Evolutionary conservation across 2,888 invertebrate species (phyloP), one percentile per base, ranked within the genome.

Genomic region (Cacoxenus indagator): DNA sequence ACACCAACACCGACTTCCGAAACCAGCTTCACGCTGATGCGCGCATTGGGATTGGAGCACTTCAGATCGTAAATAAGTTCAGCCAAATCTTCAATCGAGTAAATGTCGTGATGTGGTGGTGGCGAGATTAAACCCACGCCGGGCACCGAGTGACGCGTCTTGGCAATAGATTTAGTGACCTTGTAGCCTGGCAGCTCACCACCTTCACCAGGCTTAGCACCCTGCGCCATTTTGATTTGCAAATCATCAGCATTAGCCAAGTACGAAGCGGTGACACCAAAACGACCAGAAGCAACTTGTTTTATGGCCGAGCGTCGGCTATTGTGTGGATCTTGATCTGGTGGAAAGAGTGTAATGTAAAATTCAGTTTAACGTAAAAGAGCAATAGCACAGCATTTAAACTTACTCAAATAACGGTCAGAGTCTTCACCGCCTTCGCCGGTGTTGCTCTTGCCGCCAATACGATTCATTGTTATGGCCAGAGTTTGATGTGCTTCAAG

Each of bases 161-260:
- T 92, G 0, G 99, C 99, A 82, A 99, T 99, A 76, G 96, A 97
- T 77, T 94, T 92, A 0, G 98, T 96, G 29, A 99, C 97, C 92
- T 97, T 92, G 83, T 92, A 93, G 5, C 91, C 98, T 0, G 99
- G 99, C 68, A 99, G 88, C 88, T 99, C 99, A 1, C 99, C 99
- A 24, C 99, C 99, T 89, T 99, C 99, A 0, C 99, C 99, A 0
- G 99, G 99, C 87, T 99, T 99, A 67, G 99, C 99, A 1, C 99
- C 98, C 89, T 99, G 97, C 6, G 99, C 99, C 99, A 99, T 99
- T 90, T 99, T 99, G 85, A 99, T 99, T 89, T 99, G 99, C 76
- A 99, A 88, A 88, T 99, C 99, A 88, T 99, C 99, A 0, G 99
- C 96, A 89, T 99, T 96, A 8, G 98, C 97, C 75, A 99, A 89